Evolutionary conservation across 1,140 invertebrate species (phyloP).

Genomic region (Microvelia longipes): DNA sequence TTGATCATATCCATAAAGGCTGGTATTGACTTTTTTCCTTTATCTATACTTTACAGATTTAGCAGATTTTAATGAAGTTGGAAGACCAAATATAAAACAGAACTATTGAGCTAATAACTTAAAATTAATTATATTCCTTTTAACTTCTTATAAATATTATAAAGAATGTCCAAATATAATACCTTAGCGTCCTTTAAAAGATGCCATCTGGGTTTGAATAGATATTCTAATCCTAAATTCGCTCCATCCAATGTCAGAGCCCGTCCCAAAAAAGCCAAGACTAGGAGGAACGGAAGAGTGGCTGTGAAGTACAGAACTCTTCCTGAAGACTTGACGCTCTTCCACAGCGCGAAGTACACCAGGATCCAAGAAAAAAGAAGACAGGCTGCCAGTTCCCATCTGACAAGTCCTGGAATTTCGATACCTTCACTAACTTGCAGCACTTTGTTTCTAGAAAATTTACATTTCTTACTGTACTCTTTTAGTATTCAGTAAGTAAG

Average conservation of each 20-base stretch:
- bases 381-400: slow-evolving; percentile 75
- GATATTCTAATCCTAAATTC: slow-evolving; percentile 58
- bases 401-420: slow-evolving; percentile 58
- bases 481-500: not conserved
- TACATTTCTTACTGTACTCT: slow-evolving; percentile 3
- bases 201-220: slow-evolving; percentile 77
- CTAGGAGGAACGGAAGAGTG: slow-evolving; percentile 65
- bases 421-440: slow-evolving; percentile 66
- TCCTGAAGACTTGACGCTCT: slow-evolving; percentile 73
- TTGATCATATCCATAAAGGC: too few species aligned
- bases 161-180: too few species aligned
- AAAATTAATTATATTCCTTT: too few species aligned
- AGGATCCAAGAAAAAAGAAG: slow-evolving; percentile 74
- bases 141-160: too few species aligned
- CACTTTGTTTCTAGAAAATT: slow-evolving; percentile 57
- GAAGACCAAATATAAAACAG: too few species aligned
- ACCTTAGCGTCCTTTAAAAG: slow-evolving; percentile 66
- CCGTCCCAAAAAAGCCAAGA: slow-evolving; percentile 61
- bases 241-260: slow-evolving; percentile 69
- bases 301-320: slow-evolving; percentile 70
- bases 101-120: too few species aligned
- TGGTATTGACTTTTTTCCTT: too few species aligned
- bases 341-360: slow-evolving; percentile 86
- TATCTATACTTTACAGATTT: too few species aligned
- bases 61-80: too few species aligned